phyloP scores from a whole-genome alignment of 2,797 vertebrate genomes.

The Jordanella pulchra region DNA sequence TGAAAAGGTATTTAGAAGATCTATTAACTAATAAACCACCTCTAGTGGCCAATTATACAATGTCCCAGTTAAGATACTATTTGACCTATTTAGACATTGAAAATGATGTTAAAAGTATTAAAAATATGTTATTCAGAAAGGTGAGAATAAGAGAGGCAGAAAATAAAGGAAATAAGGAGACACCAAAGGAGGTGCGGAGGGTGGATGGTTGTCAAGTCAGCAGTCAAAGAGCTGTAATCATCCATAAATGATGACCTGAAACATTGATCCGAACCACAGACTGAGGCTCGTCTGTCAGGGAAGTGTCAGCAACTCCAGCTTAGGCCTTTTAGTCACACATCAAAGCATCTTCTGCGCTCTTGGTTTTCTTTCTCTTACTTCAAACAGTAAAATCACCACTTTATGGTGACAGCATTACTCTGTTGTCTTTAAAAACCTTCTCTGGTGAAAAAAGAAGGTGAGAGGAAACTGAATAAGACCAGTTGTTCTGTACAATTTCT shows the following conservation, averaged over 20 bases:
- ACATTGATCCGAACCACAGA: conserved; percentile 56
- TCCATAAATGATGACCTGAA: conserved; percentile 65
- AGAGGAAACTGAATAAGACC: not conserved
- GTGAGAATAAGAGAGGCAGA: not conserved
- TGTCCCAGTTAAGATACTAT: conserved; percentile 26
- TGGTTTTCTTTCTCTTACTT: conserved; percentile 11
- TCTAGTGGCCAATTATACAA: conserved; percentile 27
- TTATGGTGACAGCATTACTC: not conserved
- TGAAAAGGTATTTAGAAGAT: conserved; percentile 19
- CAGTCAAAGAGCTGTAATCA: conserved; percentile 50
- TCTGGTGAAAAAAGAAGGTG: conserved; percentile 6
- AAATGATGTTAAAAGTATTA: not conserved
- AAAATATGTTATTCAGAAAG: not conserved
- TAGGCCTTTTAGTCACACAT: conserved; percentile 47
- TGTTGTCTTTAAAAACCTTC: not conserved
- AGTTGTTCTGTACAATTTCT: not conserved
- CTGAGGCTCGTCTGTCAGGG: conserved; percentile 53
- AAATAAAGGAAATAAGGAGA: conserved; percentile 1
- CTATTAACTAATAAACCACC: conserved; percentile 43
- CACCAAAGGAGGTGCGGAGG: not conserved
- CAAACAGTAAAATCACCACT: conserved; percentile 10
- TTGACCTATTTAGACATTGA: conserved; percentile 3
- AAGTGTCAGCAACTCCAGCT: conserved; percentile 42
- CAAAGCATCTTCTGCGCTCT: conserved; percentile 8
- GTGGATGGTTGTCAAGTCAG: conserved; percentile 44